Percentiles rank a stretch among this genome's conserved stretches.
Conservation (phyloP, 2,888 invertebrate genomes). For the Heliothis peltigera region DNA sequence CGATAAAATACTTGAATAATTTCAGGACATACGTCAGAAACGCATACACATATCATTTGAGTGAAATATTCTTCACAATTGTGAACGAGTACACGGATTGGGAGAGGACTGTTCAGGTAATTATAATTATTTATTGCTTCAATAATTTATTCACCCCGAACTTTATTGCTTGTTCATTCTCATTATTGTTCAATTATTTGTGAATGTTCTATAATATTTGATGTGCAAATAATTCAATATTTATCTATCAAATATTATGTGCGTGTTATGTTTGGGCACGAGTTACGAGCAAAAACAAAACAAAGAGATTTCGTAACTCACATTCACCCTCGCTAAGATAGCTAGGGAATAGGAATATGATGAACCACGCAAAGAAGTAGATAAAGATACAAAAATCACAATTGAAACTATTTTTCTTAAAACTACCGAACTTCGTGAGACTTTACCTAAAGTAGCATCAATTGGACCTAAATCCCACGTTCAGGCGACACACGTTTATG, state of each 20-base stretch:
- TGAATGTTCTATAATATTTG: constrained; percentile 2
- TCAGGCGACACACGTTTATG: constrained; percentile 60
- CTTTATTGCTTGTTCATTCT: constrained; percentile 44
- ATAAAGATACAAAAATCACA: background rate
- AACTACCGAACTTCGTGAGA: constrained; percentile 8
- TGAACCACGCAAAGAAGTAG: background rate
- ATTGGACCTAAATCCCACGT: constrained; percentile 34
- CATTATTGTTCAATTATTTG: constrained; percentile 33
- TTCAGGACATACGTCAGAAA: constrained; percentile 97
- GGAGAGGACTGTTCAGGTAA: constrained; percentile 94
- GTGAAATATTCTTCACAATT: constrained; percentile 98
- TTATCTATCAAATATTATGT: background rate
- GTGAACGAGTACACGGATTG: constrained; percentile 99
- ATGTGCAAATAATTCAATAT: background rate
- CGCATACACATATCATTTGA: constrained; percentile 98
- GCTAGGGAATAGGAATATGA: background rate
- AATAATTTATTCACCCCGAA: constrained; percentile 30
- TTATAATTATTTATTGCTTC: constrained; percentile 24
- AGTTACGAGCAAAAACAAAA: background rate
- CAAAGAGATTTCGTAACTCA: background rate
- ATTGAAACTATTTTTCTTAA: background rate
- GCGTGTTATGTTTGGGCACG: background rate
- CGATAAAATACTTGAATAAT: constrained; percentile 49
- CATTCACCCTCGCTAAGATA: too few relatives aligned
- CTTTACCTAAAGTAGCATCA: constrained; percentile 16